Percentiles rank a stretch among this genome's conserved stretches.
phyloP scores from a whole-genome alignment of 2,888 invertebrate genomes.

The Tinea semifulvella region DNA sequence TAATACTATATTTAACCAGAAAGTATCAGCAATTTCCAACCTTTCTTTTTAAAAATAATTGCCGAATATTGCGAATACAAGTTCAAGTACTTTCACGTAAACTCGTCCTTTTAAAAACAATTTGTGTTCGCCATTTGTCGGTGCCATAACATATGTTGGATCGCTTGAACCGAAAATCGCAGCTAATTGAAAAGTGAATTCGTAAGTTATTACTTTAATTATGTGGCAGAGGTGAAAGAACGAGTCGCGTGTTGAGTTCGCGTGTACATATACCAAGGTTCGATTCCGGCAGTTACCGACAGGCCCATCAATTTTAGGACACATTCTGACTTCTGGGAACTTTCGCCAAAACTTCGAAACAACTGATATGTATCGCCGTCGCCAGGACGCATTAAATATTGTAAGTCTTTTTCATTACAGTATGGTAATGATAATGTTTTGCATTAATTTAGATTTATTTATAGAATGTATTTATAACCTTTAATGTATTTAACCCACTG shows the following conservation, averaged over 20 bases:
- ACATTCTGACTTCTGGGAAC: conserved; percentile 50
- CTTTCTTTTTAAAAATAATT: conserved; percentile 2
- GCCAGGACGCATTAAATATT: not conserved
- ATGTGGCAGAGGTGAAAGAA: conserved; percentile 32
- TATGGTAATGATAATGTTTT: not conserved
- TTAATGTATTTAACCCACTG: no score
- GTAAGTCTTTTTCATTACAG: not conserved
- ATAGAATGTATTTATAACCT: no score
- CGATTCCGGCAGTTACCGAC: conserved; percentile 45
- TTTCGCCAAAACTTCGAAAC: conserved; percentile 50
- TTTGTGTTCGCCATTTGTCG: conserved; percentile 1
- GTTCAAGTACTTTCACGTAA: conserved; percentile 8
- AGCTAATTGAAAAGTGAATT: conserved; percentile 11
- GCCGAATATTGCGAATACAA: not conserved
- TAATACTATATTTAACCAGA: no score
- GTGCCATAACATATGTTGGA: conserved; percentile 7
- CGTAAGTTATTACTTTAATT: conserved; percentile 11
- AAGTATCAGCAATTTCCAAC: not conserved
- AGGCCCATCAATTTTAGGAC: conserved; percentile 53
- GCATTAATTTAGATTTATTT: not conserved
- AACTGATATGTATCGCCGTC: conserved; percentile 41
- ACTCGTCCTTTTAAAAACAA: conserved; percentile 8
- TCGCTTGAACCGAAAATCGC: not conserved
- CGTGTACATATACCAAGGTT: conserved; percentile 47
- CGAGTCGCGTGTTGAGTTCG: conserved; percentile 41